phyloP scores from a whole-genome alignment of 1,140 invertebrate species.

The Panagrolaimus sp. region DNA sequence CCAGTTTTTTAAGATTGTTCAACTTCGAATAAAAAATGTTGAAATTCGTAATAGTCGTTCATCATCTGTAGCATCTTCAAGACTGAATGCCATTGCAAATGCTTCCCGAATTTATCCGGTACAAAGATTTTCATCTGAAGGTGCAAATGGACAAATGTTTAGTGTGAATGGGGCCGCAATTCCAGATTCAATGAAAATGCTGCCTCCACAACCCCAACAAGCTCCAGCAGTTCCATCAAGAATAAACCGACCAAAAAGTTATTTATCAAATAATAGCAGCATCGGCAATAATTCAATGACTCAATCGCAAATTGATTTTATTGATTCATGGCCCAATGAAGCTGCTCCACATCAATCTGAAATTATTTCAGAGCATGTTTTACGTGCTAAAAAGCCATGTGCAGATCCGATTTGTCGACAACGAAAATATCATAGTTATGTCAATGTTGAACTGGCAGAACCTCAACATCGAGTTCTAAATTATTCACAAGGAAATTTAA shows the following conservation, averaged over 20 bases:
- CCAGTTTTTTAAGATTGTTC: constrained; percentile 29
- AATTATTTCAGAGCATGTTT: constrained; percentile 1
- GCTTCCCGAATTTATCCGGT: constrained; percentile 37
- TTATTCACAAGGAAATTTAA: constrained; percentile 10
- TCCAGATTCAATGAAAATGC: no score
- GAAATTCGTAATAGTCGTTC: constrained; percentile 42
- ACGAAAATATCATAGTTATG: constrained; percentile 42
- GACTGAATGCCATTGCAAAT: constrained; percentile 28
- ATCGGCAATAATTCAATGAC: no score
- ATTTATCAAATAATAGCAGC: background rate
- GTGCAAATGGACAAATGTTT: constrained; percentile 10
- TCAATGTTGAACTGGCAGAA: constrained; percentile 38
- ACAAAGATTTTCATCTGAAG: constrained; percentile 47
- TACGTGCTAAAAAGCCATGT: background rate
- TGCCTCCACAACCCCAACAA: background rate
- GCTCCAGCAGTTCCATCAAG: background rate
- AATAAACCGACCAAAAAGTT: background rate
- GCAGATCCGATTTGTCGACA: constrained; percentile 11
- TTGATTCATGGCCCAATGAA: constrained; percentile 4
- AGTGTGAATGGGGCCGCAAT: background rate
- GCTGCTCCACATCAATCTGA: background rate
- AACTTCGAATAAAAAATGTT: constrained; percentile 43
- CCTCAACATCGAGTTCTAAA: background rate
- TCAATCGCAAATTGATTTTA: background rate
- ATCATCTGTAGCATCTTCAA: constrained; percentile 26